Percentiles rank a stretch among this genome's conserved stretches.
Evolutionary conservation across 35 echinoderm and acorn worm genomes (phyloP).

Genomic region (Patiria miniata): DNA sequence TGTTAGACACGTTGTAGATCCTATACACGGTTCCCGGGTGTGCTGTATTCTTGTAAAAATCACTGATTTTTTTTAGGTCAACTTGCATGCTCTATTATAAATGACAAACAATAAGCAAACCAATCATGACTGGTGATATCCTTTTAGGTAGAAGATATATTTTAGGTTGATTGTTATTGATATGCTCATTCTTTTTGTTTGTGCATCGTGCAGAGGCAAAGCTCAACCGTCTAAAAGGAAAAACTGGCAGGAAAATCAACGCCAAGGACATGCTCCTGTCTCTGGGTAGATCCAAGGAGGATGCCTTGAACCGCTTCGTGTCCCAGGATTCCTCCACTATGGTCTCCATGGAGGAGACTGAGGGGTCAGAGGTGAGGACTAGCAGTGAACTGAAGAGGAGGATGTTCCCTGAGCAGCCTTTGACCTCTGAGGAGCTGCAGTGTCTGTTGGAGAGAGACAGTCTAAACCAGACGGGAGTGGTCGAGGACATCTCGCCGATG

Average conservation of each 20-base stretch:
- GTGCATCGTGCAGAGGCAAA: constrained; percentile 25
- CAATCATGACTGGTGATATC: too few species aligned
- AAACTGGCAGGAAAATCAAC: background rate
- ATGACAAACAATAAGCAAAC: too few species aligned
- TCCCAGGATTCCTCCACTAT: constrained; percentile 7
- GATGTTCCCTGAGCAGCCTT: constrained; percentile 71
- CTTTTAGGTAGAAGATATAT: too few species aligned
- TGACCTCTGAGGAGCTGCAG: constrained; percentile 61
- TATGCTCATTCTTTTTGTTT: background rate
- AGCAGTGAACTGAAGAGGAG: constrained; percentile 56
- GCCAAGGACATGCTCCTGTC: constrained; percentile 46
- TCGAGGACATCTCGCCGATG: background rate
- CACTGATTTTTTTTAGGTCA: too few species aligned
- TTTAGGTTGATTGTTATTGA: too few species aligned
- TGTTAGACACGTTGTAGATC: too few species aligned
- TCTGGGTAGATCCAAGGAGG: constrained; percentile 38
- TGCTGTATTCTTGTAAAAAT: too few species aligned
- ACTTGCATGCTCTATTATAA: too few species aligned
- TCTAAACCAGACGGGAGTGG: background rate
- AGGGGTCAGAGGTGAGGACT: background rate
- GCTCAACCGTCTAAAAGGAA: constrained; percentile 28
- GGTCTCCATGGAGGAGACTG: constrained; percentile 17
- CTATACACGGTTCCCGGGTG: too few species aligned
- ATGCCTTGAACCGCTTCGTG: constrained; percentile 22
- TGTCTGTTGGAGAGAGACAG: constrained; percentile 57